A percentile compares a stretch with the other conserved stretches of the same genome.
Evolutionary conservation across 2,797 vertebrate genomes (phyloP).

Genomic region (Prunella strophiata): DNA sequence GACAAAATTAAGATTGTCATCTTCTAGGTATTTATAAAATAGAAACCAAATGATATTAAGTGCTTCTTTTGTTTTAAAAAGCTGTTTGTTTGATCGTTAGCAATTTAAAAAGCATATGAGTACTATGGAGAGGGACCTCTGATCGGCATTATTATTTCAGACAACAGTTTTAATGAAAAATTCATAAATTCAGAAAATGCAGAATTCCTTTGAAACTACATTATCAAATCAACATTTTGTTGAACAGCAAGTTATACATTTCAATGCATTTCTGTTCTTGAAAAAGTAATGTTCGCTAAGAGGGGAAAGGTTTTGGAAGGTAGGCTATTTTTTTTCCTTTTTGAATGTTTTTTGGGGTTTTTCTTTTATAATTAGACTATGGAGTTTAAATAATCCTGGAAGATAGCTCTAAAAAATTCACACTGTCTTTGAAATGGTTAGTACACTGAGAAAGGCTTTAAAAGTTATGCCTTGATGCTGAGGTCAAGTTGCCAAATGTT

Average conservation of each 20-base stretch:
- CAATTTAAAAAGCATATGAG: neutral
- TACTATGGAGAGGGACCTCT: neutral
- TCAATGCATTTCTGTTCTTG: neutral
- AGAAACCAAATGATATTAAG: neutral
- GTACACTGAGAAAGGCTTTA: neutral
- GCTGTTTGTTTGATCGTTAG: neutral
- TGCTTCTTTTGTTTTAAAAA: neutral
- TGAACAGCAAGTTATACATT: neutral
- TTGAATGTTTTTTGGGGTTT: neutral
- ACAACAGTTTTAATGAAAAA: neutral
- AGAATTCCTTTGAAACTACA: neutral
- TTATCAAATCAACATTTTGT: neutral
- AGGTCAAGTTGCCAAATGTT: neutral
- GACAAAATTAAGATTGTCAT: neutral
- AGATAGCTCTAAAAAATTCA: neutral
- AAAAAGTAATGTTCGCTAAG: neutral
- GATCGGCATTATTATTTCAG: neutral
- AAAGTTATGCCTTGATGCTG: neutral
- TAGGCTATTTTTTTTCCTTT: neutral
- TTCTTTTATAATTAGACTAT: neutral
- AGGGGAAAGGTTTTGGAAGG: fast-evolving
- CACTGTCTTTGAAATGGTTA: neutral
- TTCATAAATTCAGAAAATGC: neutral
- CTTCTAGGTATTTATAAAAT: neutral
- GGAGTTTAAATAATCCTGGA: neutral